Conservation (phyloP, 1,140 invertebrate species). For the Orchestia grillus region DNA sequence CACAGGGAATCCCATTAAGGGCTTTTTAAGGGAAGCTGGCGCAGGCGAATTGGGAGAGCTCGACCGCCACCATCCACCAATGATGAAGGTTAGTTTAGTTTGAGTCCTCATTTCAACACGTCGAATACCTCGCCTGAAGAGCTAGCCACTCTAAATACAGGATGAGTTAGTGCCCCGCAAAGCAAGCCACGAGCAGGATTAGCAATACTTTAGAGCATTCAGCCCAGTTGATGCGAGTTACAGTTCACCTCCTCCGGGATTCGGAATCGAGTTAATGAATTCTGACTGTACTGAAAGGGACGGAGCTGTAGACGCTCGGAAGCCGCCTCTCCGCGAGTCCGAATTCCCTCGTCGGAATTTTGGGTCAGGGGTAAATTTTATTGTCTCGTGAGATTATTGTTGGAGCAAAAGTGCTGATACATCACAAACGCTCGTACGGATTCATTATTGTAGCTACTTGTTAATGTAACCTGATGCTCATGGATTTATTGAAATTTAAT, state of each 20-base stretch:
- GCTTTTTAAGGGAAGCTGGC: not conserved
- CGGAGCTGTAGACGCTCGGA: not conserved
- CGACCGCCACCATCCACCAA: not conserved
- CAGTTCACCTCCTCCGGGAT: not conserved
- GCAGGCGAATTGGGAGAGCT: constrained; percentile 18
- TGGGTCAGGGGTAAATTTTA: not conserved
- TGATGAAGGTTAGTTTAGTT: constrained; percentile 52
- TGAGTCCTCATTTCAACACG: constrained; percentile 22
- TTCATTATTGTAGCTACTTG: not conserved
- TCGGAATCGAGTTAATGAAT: not conserved
- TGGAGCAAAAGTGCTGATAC: not conserved
- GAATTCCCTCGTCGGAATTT: not conserved
- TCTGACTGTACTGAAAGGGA: not conserved
- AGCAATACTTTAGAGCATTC: not conserved
- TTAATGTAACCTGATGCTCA: not conserved
- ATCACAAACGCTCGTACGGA: not conserved
- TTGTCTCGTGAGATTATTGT: not conserved
- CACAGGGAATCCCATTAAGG: constrained; percentile 24
- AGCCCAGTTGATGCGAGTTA: not conserved
- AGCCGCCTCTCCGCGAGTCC: not conserved
- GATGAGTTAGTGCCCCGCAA: not conserved
- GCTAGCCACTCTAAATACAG: not conserved
- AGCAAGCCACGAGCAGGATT: not conserved
- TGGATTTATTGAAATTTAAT: too few species aligned
- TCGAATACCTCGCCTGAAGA: not conserved